A percentile compares a stretch with the other conserved stretches of the same genome.
Conservation (phyloP, 2,888 invertebrate genomes). For the Adelphocoris suturalis region DNA sequence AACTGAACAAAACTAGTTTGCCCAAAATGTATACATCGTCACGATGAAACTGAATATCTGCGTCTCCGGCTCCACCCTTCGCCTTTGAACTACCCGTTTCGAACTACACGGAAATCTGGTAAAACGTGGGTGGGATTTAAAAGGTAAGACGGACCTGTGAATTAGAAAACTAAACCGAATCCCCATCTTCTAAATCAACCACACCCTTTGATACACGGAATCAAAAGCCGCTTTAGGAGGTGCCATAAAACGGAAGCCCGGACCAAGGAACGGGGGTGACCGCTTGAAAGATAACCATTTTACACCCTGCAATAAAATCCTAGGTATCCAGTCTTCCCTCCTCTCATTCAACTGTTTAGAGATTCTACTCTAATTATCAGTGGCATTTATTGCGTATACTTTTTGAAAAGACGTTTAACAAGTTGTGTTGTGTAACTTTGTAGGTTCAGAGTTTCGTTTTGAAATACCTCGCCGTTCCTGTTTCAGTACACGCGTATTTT, state of each 20-base stretch:
- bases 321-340: constrained; percentile 23
- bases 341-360: constrained; percentile 48
- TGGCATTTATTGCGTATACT: constrained; percentile 53
- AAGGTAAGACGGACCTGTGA: constrained; percentile 26
- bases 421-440: constrained; percentile 36
- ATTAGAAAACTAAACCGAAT: constrained; percentile 37
- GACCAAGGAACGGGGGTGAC: not conserved
- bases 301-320: constrained; percentile 66
- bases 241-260: constrained; percentile 45
- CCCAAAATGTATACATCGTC: not conserved
- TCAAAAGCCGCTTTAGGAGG: constrained; percentile 22
- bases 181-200: not conserved
- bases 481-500: not conserved
- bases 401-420: not conserved
- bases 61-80: not conserved
- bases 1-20: not conserved
- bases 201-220: constrained; percentile 17
- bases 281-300: constrained; percentile 62
- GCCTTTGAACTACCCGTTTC: not conserved
- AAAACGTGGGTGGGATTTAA: constrained; percentile 22
- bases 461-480: not conserved
- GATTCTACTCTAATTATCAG: constrained; percentile 59
- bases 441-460: not conserved
- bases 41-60: not conserved
- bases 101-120: not conserved